Conservation (phyloP, 1,140 invertebrate species). For the Apis cerana region DNA sequence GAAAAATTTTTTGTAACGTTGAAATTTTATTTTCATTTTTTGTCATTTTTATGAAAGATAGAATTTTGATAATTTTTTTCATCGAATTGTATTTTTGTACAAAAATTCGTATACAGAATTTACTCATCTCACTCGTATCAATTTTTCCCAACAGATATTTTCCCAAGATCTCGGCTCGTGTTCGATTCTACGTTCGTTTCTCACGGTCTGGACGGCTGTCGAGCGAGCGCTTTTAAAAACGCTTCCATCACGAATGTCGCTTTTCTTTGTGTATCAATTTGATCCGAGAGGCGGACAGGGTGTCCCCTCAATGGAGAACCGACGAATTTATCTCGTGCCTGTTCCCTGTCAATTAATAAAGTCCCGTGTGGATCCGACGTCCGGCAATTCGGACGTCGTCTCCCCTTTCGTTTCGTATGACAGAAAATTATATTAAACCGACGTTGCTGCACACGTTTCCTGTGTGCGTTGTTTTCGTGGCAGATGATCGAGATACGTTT, state of each 20-base stretch:
- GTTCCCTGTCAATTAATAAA: slow-evolving; percentile 48
- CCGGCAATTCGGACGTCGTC: slow-evolving; percentile 6
- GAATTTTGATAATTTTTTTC: not conserved
- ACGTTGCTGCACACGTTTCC: not conserved
- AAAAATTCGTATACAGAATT: too few relatives aligned
- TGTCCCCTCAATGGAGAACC: slow-evolving; percentile 25
- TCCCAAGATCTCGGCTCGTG: not conserved
- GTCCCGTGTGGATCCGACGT: slow-evolving; percentile 8
- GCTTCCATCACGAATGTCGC: slow-evolving; percentile 3
- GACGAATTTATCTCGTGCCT: slow-evolving; percentile 40
- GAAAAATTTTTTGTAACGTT: too few relatives aligned
- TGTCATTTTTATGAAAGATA: too few relatives aligned
- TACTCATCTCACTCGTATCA: too few relatives aligned
- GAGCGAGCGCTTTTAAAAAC: slow-evolving; percentile 22
- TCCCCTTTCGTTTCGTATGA: slow-evolving; percentile 9
- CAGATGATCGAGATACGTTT: not conserved
- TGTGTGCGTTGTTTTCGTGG: not conserved
- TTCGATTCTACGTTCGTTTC: not conserved
- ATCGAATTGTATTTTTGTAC: too few relatives aligned
- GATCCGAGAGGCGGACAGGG: not conserved
- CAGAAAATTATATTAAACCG: slow-evolving; percentile 11
- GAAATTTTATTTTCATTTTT: not conserved
- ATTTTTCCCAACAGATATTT: not conserved
- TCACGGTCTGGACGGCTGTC: slow-evolving; percentile 10
- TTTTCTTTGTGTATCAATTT: slow-evolving; percentile 48